Evolutionary conservation across 1,140 invertebrate genomes (phyloP), one percentile per base, ranked within the genome.

Genomic region (Dendroctonus valens): DNA sequence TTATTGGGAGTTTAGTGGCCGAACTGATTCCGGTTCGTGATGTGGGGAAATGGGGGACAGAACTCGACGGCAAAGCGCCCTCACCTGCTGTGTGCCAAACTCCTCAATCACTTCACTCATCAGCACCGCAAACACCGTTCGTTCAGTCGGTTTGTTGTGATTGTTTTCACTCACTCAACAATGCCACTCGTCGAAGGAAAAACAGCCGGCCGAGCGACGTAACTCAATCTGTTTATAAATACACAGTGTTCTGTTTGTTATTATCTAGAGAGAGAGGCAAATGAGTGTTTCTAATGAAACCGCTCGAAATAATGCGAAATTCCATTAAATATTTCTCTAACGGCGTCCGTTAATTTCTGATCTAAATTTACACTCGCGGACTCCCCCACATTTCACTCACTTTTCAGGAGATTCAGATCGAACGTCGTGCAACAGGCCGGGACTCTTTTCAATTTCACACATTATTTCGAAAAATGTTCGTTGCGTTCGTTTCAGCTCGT

Each of bases 231-330:
- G 60, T 64, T 54, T 65, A 65, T 69, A 48, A 69, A 60, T 61
- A 63, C 12, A 14, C 8, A 15, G 26, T 41, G 39, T 11, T 40
- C 49, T 59, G 65, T 67, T 60, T 67, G 58, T 67, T 26, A 54
- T 53, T 59, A 15, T 59, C 41, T 8, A 38, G 38, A 52, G 48
- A 51, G 59, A 52, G 62, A 54, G 14, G 51, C 42, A 70, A 63
- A 52, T 67, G 48, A 66, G 62, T 57, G 58, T 67, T 70, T 70
- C 68, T 67, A 70, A 65, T 64, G 69, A 70, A 65, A 67, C 69
- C 65, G 60, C 58, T 55, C 65, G 69, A 59, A 70, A 70, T 70
- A 70, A 70, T 70, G 69, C 69, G 69, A 70, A 70, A 67, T 70
- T 70, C 59, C 65, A 67, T 70, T 69, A 65, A 70, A 70, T 63